Base-by-base conservation (phyloP, 2,888 invertebrate species). In the Strigamia maritima region DNA sequence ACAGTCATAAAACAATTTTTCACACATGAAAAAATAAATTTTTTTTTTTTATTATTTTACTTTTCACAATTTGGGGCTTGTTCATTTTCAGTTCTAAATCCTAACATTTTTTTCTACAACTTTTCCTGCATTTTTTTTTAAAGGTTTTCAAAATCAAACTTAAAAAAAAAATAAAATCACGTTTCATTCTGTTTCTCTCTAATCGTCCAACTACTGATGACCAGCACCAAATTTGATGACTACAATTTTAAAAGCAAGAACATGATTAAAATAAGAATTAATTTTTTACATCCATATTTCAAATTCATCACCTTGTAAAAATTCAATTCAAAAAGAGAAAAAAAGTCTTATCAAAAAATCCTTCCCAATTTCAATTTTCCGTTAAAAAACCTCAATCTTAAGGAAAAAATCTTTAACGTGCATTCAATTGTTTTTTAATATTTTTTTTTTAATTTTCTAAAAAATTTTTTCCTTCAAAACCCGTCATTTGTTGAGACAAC, bases 141-240 rank as follows among this genome's bases (percentile, higher is more conserved):
- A 35, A 35, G 35, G 35, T 35, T 35, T 35, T 35, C 35, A 35
- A 35, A 35, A 49, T 49, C 49, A 49, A 74, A 74, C 31, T 22
- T 19, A 24, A 19, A 60, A 60, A 60, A 19, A 22, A 22, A 10
- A 0, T 22, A 60, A 60, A 22, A 22, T 54, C 60, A 22, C 22
- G 8, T 24, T 12, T 60, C 60, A 60, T 12, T 0, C 60, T 0
- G 0, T 4, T 8, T 19, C 24, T 75, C 6, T 28, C 28, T 75
- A 75, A 22, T 2, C 22, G 24, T 75, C n/a, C 76, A 28, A 24
- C 38, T 76, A 77, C 22, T 77, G 77, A 77, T 77, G 77, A 77
- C 77, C 77, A 77, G 77, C 77, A 77, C 77, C 77, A 77, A 77
- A 74, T 28, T 24, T 74, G 24, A 28, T 28, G 26, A 24, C 31